These are phyloP conservation scores for Achlya flavicornis DNA, from an alignment of 2,888 invertebrate species.

Conservation along the genomic window DNA sequence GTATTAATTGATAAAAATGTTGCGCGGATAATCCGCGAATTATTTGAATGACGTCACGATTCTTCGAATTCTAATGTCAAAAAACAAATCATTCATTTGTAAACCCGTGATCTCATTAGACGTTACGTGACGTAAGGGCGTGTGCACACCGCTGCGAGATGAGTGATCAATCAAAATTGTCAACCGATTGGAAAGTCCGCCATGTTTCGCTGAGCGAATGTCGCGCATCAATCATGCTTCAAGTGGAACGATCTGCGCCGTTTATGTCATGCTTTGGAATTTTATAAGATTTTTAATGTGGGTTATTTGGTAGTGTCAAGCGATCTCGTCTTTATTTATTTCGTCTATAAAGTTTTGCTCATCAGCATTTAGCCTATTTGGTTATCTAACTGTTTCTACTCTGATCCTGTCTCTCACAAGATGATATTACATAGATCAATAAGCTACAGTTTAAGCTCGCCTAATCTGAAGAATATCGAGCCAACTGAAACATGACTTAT, in stretches of 20 bases:
- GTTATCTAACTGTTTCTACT: too few species aligned
- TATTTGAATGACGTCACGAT: not conserved
- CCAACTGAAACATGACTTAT: too few species aligned
- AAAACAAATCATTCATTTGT: constrained; percentile 40
- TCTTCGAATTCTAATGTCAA: constrained; percentile 10
- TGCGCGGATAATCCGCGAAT: too few species aligned
- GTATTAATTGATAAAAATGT: too few species aligned
- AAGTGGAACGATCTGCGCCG: constrained; percentile 27
- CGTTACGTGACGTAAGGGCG: constrained; percentile 49
- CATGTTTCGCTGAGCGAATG: constrained; percentile 64
- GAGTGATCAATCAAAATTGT: constrained; percentile 80
- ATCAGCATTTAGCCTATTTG: too few species aligned
- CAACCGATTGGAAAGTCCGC: constrained; percentile 77
- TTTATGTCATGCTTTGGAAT: constrained; percentile 12
- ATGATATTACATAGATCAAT: too few species aligned
- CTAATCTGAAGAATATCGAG: too few species aligned
- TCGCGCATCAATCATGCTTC: constrained; percentile 72
- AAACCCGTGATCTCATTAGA: constrained; percentile 55
- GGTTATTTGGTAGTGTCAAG: not conserved
- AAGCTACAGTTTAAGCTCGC: too few species aligned
- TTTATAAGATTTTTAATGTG: constrained; percentile 11
- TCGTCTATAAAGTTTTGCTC: too few species aligned
- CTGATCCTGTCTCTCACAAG: too few species aligned
- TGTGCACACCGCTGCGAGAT: constrained; percentile 40
- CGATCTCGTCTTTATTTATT: too few species aligned